Evolutionary conservation across 2,113 vertebrate genomes (phyloP), one percentile per base, ranked within the genome.

Genomic region (Dromaius novaehollandiae): DNA sequence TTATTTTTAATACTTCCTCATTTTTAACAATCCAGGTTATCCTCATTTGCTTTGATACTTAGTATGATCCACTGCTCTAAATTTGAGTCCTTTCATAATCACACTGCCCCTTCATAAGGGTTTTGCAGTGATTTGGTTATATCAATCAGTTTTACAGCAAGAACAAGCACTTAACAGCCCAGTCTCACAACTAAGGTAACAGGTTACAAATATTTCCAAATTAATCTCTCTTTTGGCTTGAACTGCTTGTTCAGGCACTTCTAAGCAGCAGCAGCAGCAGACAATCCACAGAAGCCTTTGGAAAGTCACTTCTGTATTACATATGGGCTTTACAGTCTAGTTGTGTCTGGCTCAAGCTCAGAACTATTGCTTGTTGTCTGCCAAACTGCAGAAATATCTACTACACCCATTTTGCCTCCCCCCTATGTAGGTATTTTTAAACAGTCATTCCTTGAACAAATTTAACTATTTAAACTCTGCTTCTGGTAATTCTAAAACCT

Each of bases 341-440:
- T 64, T 53, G 53, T 51, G 18, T 28, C 26, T 20, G 40, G 26
- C 42, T 94, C 61, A 78, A 87, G 18, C 36, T 78, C 90, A 71
- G 77, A 86, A 70, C 11, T 11, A 74, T 12, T 28, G 15, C 20
- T 24, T 65, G 15, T 9, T 20, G 5, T 51, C 40, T 60, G 18
- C 38, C n/a, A 28, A 84, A 46, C 30, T 55, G 30, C 21, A 46
- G 20, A 92, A 82, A 48, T 19, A 48, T 9, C n/a, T 46, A 24
- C 13, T 63, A 50, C 19, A 86, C 7, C 18, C 24, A 6, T 60
- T 89, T 40, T 55, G 40, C 6, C 18, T 76, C n/a, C n/a, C 69
- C 4, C 0, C 8, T 32, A 34, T 58, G 8, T 0, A 65, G 36
- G 8, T 12, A 46, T 20, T 89, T 87, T 18, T 66, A 15, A 79